These are phyloP conservation scores for Papilio polyxenes DNA, from an alignment of 1,140 invertebrate genomes.

Conservation along the genomic window DNA sequence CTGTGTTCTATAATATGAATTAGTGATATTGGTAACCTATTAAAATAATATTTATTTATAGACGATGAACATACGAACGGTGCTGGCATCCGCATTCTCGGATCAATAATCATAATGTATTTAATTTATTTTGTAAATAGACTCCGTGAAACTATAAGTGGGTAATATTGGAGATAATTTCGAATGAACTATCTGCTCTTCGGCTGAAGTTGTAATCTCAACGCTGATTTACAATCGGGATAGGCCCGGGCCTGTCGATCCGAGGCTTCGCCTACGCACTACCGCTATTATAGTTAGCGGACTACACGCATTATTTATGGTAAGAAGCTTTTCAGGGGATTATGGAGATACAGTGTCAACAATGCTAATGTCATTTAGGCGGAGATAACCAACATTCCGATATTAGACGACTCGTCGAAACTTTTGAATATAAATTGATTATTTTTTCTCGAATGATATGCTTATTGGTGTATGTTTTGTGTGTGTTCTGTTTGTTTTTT, in stretches of 20 bases:
- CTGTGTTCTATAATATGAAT: not conserved
- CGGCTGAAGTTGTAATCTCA: conserved; percentile 40
- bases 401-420: conserved; percentile 21
- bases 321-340: conserved; percentile 78
- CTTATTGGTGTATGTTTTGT: conserved; percentile 9
- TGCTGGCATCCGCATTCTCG: conserved; percentile 14
- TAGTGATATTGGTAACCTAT: conserved; percentile 6
- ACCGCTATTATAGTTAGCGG: conserved; percentile 70
- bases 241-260: conserved; percentile 73
- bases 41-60: conserved; percentile 23
- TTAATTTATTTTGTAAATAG: conserved; percentile 26
- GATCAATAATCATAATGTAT: conserved; percentile 26
- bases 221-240: conserved; percentile 77
- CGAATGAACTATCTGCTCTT: conserved; percentile 34
- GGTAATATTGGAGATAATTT: conserved; percentile 36
- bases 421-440: conserved; percentile 39
- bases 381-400: conserved; percentile 38
- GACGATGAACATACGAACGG: conserved; percentile 9
- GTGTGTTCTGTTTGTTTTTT: not conserved
- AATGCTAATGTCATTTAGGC: conserved; percentile 60
- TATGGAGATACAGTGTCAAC: conserved; percentile 77
- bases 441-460: conserved; percentile 19
- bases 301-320: conserved; percentile 79
- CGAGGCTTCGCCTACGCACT: conserved; percentile 70
- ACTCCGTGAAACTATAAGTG: conserved; percentile 35